Evolutionary conservation across 2,113 vertebrate genomes (phyloP), one percentile per base, ranked within the genome.

Genomic region (Ceyx cyanopectus): DNA sequence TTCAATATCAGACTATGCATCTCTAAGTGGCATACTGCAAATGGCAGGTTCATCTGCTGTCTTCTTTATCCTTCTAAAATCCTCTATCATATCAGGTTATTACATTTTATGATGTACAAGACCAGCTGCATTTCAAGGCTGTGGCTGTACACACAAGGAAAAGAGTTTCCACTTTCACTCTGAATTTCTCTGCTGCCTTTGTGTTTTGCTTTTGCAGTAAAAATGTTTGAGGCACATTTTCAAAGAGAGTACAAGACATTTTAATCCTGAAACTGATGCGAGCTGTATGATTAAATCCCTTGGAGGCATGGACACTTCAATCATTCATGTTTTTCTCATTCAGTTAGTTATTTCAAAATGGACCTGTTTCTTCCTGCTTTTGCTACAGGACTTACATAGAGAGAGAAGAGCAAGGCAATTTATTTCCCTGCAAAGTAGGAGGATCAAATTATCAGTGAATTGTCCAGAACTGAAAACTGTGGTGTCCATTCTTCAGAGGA

Each of bases 381-480:
- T 78, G 5, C 8, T 53, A 9, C 2, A 20, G 13, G 9, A 63
- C 30, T 41, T 2, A 0, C 2, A 57, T 4, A 23, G 9, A 34
- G 9, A 10, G 23, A 51, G 19, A 77, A 73, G 6, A 68, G 10
- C 0, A 3, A 81, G 6, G 4, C 22, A 27, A 7, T 61, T 72
- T 61, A 50, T 43, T 50, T 23, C 6, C 2, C 13, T 79, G 32
- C 5, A 12, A 85, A 69, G 8, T 5, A 53, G 16, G 10, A 79
- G 9, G 3, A 58, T 2, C 7, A 69, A 56, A 66, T 68, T 57
- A 40, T 32, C 6, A 14, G 10, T 30, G 20, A 81, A 78, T 3
- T 7, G 1, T n/a, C 29, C 9, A 68, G 24, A 57, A 27, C 2
- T 0, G 3, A 75, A 67, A 72, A 14, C 0, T 1, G 5, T 21